Base-by-base conservation (phyloP, 2,113 vertebrate genomes). In the Semnornis frantzii region DNA sequence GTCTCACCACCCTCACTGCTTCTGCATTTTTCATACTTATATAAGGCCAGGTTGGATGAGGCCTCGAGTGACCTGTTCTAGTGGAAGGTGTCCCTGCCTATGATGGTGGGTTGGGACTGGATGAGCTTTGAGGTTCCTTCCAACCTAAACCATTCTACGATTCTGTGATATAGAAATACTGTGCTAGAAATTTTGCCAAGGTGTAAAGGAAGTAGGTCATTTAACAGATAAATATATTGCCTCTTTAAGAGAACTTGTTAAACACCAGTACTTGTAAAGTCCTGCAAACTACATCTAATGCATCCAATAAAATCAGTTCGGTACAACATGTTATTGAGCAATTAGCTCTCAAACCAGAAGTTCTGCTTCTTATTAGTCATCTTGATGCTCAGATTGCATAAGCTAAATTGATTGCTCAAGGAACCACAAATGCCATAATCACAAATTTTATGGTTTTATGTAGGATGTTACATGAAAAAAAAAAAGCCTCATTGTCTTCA, bases 351-450 rank as follows among this genome's bases (percentile, higher is more conserved):
- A 94, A 95, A 89, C 6, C 66, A 95, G 54, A 88, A 88, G 25
- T 70, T 87, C 64, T 89, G 10, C 50, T 52, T 64, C 66, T 82
- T 94, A 65, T 82, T 92, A 91, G n/a, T 73, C 39, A 73, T 85
- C 46, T 82, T 80, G 86, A 70, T 91, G 46, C 24, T 92, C 55
- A 70, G 59, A 87, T 82, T 76, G 19, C 54, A 25, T 84, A 93
- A 84, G 74, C n/a, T 89, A 93, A 96, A 90, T 89, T 76, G 89
- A 87, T 93, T 90, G 58, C 54, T 95, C 93, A 92, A 94, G 70
- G 88, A 96, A 72, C 50, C 84, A 85, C 77, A 95, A 91, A 89
- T 92, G 82, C 46, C 15, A 87, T 91, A 92, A 94, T 73, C 78
- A 91, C 68, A 52, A 68, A 85, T 80, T 79, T 82, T 93, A 75